phyloP scores from a whole-genome alignment of 1,140 invertebrate genomes.

The Aplysia californica region DNA sequence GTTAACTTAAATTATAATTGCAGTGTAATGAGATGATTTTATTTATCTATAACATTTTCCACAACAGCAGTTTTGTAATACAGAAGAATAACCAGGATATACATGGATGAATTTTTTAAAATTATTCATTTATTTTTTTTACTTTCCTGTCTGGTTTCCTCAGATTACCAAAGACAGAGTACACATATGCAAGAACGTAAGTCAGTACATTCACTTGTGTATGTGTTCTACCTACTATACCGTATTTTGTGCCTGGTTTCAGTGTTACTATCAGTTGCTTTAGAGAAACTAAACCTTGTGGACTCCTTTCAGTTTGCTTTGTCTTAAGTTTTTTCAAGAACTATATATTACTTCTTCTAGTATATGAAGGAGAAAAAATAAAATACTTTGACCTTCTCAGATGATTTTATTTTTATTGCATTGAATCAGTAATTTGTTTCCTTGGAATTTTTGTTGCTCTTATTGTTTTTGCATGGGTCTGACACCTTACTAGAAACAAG shows the following conservation, averaged over 20 bases:
- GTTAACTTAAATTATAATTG: background rate
- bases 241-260: background rate
- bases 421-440: background rate
- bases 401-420: background rate
- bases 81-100: background rate
- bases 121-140: background rate
- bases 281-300: background rate
- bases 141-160: too few species aligned
- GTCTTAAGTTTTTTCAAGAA: background rate
- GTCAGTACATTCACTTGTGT: too few species aligned
- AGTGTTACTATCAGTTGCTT: background rate
- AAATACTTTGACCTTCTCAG: too few species aligned
- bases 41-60: too few species aligned
- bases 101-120: background rate
- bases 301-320: background rate
- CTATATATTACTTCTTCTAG: background rate
- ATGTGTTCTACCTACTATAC: background rate
- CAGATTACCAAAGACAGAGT: background rate
- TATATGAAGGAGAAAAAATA: background rate
- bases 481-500: too few species aligned
- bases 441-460: background rate
- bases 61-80: background rate
- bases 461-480: too few species aligned
- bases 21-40: background rate
- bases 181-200: background rate